Evolutionary conservation across 2,113 vertebrate species (phyloP), one percentile per base, ranked within the genome.

Genomic region (Mirounga angustirostris): DNA sequence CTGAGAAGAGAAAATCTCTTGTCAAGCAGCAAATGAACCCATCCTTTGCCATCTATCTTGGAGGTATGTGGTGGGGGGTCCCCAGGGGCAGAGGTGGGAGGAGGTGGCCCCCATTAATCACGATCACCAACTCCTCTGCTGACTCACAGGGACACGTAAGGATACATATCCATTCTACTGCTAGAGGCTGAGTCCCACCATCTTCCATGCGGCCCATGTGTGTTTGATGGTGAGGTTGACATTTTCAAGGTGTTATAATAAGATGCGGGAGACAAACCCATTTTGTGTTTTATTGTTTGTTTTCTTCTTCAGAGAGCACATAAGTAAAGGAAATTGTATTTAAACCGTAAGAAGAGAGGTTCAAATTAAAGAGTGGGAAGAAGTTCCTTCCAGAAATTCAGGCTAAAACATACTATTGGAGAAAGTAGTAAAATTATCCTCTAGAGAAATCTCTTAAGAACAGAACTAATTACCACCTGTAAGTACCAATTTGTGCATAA

Each of bases 391-490:
- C 58, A 85, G 67, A 96, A 96, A 96, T 63, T 71, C 92, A 58
- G 71, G 76, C 65, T 96, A 76, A 78, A 91, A 80, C 58, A 36
- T 30, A 85, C 84, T 81, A 89, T 0, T 97, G 79, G 89, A 96
- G 71, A 59, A 83, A 95, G 87, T 11, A 76, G 52, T 80, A 74
- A 76, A 91, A 97, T 82, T 78, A 95, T 71, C 88, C 94, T 95
- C 91, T 7, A 9, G 76, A 94, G 97, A 95, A 97, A 95, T 63
- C 81, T 82, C 80, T 71, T 92, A 96, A 94, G 97, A 92, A 95
- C 87, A 97, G 91, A 67, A 96, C 88, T 87, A 95, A 88, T 95
- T 94, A 92, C 90, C 63, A 96, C 82, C 59, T 93, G 78, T 84
- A 84, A 89, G 78, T 78, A 96, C 58, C 92, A 97, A 97, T 88